These are phyloP conservation scores for Ctenopoma multispine DNA, from an alignment of 2,797 vertebrate species.

Conservation along the genomic window DNA sequence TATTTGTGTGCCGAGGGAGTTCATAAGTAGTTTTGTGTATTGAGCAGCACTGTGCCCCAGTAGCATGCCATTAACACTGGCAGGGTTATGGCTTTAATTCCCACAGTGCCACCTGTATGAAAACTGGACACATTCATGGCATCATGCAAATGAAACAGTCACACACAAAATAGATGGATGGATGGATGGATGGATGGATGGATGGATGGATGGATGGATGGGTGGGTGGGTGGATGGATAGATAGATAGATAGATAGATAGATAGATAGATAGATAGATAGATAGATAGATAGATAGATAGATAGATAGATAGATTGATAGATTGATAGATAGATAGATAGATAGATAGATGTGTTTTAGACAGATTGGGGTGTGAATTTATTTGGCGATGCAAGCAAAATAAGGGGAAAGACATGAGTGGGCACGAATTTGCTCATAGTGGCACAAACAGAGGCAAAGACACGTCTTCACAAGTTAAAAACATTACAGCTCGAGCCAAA, in stretches of 20 bases:
- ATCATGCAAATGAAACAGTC: background rate
- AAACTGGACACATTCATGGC: background rate
- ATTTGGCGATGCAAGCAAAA: too few relatives aligned
- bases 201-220: too few relatives aligned
- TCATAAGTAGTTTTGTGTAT: background rate
- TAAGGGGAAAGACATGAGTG: background rate
- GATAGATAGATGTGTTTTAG: background rate
- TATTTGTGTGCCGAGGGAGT: background rate
- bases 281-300: too few relatives aligned
- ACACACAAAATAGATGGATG: too few relatives aligned
- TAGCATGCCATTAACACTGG: background rate
- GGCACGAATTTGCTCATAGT: background rate
- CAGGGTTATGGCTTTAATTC: conserved; percentile 10
- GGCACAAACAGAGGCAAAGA: background rate
- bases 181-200: background rate
- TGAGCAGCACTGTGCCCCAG: background rate
- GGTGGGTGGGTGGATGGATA: too few relatives aligned
- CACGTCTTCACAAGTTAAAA: background rate
- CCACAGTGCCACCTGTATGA: conserved; percentile 1
- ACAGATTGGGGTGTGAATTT: background rate
- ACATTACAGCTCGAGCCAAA: background rate
- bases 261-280: too few relatives aligned
- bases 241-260: too few relatives aligned
- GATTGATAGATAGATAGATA: too few relatives aligned
- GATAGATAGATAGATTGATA: too few relatives aligned